Percentiles rank a stretch among this genome's conserved stretches.
Conservation (phyloP, 2,888 invertebrate species). For the Drosophila lacicola region DNA sequence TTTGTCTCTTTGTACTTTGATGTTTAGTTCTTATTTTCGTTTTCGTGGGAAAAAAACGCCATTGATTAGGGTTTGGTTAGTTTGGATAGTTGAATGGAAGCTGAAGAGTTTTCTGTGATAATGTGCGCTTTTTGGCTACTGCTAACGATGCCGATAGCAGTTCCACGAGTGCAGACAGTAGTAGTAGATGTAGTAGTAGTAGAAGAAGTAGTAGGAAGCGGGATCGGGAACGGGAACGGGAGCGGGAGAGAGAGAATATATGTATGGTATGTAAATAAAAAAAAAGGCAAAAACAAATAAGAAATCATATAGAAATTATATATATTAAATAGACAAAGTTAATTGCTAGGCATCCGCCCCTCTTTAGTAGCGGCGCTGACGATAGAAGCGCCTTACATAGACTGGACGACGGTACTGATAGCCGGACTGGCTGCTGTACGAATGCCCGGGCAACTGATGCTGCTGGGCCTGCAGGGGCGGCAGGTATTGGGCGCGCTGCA, state of each 20-base stretch:
- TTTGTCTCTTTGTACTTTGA: slow-evolving; percentile 82
- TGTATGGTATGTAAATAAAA: slow-evolving; percentile 52
- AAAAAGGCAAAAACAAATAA: slow-evolving; percentile 42
- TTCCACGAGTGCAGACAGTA: slow-evolving; percentile 51
- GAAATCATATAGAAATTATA: slow-evolving; percentile 48
- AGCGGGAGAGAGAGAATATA: slow-evolving; percentile 14
- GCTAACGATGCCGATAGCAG: slow-evolving; percentile 43
- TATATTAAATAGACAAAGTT: slow-evolving; percentile 67
- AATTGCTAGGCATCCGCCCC: slow-evolving; percentile 53
- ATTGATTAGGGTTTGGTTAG: slow-evolving; percentile 55
- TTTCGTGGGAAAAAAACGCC: slow-evolving; percentile 42
- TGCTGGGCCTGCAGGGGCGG: slow-evolving; percentile 53
- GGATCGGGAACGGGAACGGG: slow-evolving; percentile 36
- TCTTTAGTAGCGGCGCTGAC: slow-evolving; percentile 77
- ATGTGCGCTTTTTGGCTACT: slow-evolving; percentile 34
- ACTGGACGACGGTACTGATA: slow-evolving; percentile 83
- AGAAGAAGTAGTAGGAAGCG: slow-evolving; percentile 24
- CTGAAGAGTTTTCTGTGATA: slow-evolving; percentile 12
- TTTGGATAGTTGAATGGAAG: slow-evolving; percentile 43
- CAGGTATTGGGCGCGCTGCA: slow-evolving; percentile 69
- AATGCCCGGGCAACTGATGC: slow-evolving; percentile 67
- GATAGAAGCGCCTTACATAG: slow-evolving; percentile 79
- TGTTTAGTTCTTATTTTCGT: slow-evolving; percentile 52
- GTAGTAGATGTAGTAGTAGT: slow-evolving; percentile 32
- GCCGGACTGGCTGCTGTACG: slow-evolving; percentile 71